These are phyloP conservation scores for Iguana delicatissima DNA, from an alignment of 2,797 vertebrate genomes.

Conservation along the genomic window DNA sequence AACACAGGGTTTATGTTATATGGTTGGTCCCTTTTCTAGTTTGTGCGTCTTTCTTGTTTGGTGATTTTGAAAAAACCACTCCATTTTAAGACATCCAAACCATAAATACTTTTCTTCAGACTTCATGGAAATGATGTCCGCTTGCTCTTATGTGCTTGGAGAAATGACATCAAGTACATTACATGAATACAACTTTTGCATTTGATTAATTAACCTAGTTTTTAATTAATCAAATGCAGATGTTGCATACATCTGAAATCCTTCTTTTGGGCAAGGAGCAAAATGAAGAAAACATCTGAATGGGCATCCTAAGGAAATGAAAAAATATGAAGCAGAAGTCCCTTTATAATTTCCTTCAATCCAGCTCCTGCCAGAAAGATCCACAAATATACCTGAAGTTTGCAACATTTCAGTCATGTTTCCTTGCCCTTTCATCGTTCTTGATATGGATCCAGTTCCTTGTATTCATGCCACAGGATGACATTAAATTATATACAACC, in stretches of 20 bases:
- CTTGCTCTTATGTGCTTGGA: too few relatives aligned
- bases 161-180: too few relatives aligned
- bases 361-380: constrained; percentile 32
- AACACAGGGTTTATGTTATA: too few relatives aligned
- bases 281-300: constrained; percentile 55
- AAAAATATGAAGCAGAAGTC: constrained; percentile 14
- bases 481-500: constrained; percentile 58
- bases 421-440: constrained; percentile 37
- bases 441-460: constrained; percentile 57
- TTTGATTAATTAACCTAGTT: too few relatives aligned
- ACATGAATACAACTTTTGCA: too few relatives aligned
- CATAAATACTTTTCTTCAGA: too few relatives aligned
- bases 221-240: too few relatives aligned
- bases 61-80: constrained; percentile 31
- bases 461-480: constrained; percentile 59
- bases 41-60: background rate
- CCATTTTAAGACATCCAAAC: too few relatives aligned
- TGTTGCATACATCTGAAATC: too few relatives aligned
- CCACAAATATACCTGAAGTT: constrained; percentile 53
- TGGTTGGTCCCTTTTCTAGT: too few relatives aligned
- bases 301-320: too few relatives aligned
- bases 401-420: constrained; percentile 61
- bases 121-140: too few relatives aligned
- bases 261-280: constrained; percentile 59
- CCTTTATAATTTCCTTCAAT: constrained; percentile 56